phyloP scores from a whole-genome alignment of 2,797 vertebrate species.

The Micrastur ruficollis region DNA sequence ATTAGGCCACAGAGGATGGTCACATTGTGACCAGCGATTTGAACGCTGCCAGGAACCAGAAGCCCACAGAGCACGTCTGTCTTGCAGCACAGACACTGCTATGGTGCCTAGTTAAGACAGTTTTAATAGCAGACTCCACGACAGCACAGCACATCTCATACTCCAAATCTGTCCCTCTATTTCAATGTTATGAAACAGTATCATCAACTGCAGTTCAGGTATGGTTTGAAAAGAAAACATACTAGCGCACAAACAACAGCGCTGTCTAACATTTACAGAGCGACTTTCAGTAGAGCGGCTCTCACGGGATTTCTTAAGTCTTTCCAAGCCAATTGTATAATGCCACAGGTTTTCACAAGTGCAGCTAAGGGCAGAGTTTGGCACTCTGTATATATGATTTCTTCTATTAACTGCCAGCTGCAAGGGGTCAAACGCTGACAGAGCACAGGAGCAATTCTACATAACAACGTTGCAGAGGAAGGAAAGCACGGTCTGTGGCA shows the following conservation, averaged over 20 bases:
- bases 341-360: not conserved
- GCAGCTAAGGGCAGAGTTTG: not conserved
- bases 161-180: not conserved
- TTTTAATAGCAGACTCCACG: not conserved
- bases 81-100: not conserved
- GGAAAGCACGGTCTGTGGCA: not conserved
- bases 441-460: not conserved
- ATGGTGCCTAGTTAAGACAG: accelerated
- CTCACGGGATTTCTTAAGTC: not conserved
- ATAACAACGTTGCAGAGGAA: not conserved
- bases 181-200: not conserved
- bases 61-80: accelerated
- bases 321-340: not conserved
- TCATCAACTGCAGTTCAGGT: not conserved
- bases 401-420: not conserved
- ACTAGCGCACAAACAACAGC: not conserved
- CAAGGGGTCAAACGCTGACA: not conserved
- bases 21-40: not conserved
- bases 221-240: not conserved
- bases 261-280: conserved; percentile 23
- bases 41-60: not conserved
- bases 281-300: not conserved
- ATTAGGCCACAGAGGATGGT: not conserved
- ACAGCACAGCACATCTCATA: not conserved
- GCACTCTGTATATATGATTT: not conserved